Evolutionary conservation across 2,797 vertebrate genomes (phyloP).

Genomic region (Rousettus madagascariensis): DNA sequence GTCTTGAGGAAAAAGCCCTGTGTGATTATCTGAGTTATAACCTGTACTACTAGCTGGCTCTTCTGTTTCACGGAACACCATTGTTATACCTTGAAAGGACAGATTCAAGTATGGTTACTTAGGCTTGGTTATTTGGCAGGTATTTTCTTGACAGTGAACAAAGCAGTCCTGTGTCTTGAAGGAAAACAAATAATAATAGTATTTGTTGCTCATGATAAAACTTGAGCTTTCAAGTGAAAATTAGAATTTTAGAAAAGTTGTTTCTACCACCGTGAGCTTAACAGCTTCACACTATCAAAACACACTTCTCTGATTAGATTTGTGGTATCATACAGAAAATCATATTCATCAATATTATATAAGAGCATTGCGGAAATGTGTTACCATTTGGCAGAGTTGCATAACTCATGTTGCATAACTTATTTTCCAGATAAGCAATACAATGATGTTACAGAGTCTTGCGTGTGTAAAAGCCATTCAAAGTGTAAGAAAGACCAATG

Average conservation of each 20-base stretch:
- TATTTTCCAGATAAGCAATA: background rate
- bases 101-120: background rate
- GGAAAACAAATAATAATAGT: background rate
- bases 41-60: background rate
- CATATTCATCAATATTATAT: background rate
- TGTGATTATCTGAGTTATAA: background rate
- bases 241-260: background rate
- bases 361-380: background rate
- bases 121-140: background rate
- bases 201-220: background rate
- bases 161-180: background rate
- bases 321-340: background rate
- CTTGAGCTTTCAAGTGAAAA: background rate
- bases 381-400: background rate
- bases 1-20: background rate
- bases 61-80: background rate
- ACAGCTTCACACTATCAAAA: background rate
- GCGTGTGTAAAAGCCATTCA: background rate
- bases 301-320: background rate
- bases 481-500: background rate
- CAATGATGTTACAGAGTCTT: background rate
- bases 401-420: background rate
- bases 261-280: background rate
- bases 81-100: background rate
- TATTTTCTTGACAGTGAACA: conserved; percentile 4